Percentiles rank a stretch among this genome's conserved stretches.
Conservation (phyloP, 2,888 invertebrate species). For the Dorcus hopei region DNA sequence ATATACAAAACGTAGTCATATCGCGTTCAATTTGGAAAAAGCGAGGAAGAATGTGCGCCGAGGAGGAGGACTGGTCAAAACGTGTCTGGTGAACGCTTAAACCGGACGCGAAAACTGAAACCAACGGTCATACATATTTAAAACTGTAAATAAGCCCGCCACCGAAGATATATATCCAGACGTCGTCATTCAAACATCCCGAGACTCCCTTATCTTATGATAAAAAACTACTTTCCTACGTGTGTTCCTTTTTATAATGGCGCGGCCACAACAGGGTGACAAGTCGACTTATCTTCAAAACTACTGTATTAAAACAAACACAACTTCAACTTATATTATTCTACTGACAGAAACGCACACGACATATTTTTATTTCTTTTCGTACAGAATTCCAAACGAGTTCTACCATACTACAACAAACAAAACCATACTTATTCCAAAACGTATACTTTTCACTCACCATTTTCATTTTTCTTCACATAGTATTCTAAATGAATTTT, state of each 20-base stretch:
- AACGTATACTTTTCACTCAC: no score
- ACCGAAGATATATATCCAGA: not conserved
- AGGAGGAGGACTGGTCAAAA: constrained; percentile 8
- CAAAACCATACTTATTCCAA: no score
- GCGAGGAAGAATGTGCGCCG: constrained; percentile 6
- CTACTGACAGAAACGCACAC: no score
- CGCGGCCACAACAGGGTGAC: no score
- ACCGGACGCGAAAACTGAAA: constrained; percentile 14
- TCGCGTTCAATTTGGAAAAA: constrained; percentile 18
- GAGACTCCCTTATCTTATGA: not conserved
- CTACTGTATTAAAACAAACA: no score
- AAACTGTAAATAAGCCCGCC: constrained; percentile 18
- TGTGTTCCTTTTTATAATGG: constrained; percentile 1
- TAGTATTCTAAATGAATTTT: no score
- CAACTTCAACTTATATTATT: no score
- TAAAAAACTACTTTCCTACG: not conserved
- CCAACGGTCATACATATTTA: constrained; percentile 21
- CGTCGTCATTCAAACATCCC: not conserved
- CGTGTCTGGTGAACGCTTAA: constrained; percentile 16
- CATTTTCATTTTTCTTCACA: no score
- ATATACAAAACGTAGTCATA: constrained; percentile 14
- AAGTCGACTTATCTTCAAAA: no score
- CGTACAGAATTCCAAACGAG: no score
- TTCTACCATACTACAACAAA: no score
- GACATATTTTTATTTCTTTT: no score